Percentiles rank a stretch among this genome's conserved stretches.
Conservation (phyloP, 2,113 vertebrate genomes). For the Varanus komodoensis region DNA sequence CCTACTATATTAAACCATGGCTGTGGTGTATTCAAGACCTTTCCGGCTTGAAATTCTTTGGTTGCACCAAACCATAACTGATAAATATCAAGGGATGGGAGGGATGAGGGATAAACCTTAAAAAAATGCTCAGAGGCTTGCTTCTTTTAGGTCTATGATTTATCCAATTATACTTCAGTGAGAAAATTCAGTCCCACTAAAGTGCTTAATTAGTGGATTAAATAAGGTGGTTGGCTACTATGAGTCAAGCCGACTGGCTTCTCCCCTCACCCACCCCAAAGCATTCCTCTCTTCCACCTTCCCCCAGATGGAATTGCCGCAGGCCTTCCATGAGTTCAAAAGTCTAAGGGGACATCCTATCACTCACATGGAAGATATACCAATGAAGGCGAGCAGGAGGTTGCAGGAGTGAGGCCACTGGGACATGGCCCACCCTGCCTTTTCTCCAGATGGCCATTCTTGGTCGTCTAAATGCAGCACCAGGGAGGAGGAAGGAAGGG, state of each 20-base stretch:
- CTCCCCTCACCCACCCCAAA: background rate
- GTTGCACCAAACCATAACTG: background rate
- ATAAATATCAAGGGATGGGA: background rate
- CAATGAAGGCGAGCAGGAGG: no score
- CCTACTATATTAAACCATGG: background rate
- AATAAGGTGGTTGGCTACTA: background rate
- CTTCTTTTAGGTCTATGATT: slow-evolving; percentile 12
- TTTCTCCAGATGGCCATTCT: no score
- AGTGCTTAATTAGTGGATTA: slow-evolving; percentile 24
- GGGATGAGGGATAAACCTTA: background rate
- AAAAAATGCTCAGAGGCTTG: background rate
- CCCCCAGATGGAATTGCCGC: background rate
- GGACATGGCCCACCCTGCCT: no score
- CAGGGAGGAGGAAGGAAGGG: no score
- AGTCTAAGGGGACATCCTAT: background rate
- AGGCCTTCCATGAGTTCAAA: background rate
- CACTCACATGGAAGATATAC: no score
- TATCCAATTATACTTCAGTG: slow-evolving; percentile 17
- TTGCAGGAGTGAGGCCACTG: no score
- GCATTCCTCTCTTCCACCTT: background rate
- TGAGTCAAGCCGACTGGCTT: background rate
- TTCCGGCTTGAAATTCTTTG: background rate
- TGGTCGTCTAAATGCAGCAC: no score
- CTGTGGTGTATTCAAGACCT: background rate
- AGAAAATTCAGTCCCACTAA: slow-evolving; percentile 26